These are phyloP conservation scores for Lophochroa leadbeateri DNA, from an alignment of 2,113 vertebrate genomes.

Conservation along the genomic window DNA sequence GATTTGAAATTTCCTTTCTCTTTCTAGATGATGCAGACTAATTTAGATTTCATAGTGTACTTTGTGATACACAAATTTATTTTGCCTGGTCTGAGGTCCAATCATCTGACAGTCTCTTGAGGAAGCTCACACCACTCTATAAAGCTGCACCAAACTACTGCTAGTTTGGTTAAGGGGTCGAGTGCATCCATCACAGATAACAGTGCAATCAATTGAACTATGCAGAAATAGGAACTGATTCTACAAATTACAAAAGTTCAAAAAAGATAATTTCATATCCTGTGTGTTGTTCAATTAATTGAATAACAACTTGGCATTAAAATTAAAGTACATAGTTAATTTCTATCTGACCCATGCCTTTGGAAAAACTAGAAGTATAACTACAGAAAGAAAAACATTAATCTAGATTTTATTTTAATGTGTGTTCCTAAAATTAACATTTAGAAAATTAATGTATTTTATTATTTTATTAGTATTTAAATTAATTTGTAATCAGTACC, in stretches of 20 bases:
- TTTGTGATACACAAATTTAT: not conserved
- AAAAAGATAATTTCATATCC: not conserved
- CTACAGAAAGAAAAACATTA: not conserved
- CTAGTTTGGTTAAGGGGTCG: not conserved
- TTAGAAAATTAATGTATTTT: not conserved
- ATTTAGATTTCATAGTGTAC: not conserved
- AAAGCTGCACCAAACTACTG: not conserved
- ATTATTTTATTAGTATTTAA: not conserved
- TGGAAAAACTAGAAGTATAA: not conserved
- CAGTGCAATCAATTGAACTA: not conserved
- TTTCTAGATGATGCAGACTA: not conserved
- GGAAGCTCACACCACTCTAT: not conserved
- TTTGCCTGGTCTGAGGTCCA: not conserved
- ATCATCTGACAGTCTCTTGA: not conserved
- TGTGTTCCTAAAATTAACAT: not conserved
- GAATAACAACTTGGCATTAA: slow-evolving; percentile 7
- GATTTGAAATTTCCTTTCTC: not conserved
- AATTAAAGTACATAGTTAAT: not conserved
- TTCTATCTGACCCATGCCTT: not conserved
- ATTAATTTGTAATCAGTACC: not conserved
- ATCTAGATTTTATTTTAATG: slow-evolving; percentile 4
- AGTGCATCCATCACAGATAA: not conserved
- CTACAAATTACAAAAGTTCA: not conserved
- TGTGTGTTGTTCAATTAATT: slow-evolving; percentile 1
- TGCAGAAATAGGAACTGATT: not conserved